Evolutionary conservation across 2,888 invertebrate species (phyloP).

Genomic region (Acanthopleura granulata): DNA sequence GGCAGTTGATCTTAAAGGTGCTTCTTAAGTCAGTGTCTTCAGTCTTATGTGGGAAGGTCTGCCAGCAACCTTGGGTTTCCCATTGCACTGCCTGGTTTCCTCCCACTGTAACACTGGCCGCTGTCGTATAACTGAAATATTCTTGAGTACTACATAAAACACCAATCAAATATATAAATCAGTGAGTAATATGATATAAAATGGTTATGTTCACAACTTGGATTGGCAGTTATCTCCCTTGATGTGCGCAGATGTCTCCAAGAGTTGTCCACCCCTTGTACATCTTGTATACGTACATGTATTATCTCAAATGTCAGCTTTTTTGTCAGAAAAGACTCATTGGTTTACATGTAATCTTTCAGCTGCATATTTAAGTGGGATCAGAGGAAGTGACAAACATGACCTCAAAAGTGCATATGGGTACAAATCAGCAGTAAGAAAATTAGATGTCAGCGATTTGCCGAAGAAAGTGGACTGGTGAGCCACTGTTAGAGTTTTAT

Average conservation of each 20-base stretch:
- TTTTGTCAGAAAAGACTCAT: background rate
- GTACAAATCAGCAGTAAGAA: background rate
- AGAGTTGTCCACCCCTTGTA: background rate
- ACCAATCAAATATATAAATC: no score
- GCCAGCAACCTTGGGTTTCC: no score
- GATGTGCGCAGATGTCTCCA: background rate
- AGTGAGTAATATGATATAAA: background rate
- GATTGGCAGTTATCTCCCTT: background rate
- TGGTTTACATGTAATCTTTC: no score
- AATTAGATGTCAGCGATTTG: conserved; percentile 44
- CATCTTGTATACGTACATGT: background rate
- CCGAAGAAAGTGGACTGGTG: conserved; percentile 76
- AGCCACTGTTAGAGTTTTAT: no score
- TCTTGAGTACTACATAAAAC: no score
- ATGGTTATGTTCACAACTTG: background rate
- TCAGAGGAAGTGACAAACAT: background rate
- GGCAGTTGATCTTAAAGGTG: no score
- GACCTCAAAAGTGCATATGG: background rate
- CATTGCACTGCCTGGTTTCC: no score
- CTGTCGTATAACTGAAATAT: no score
- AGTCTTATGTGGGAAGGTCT: no score
- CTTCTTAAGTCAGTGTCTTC: no score
- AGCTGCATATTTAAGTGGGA: background rate
- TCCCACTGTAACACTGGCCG: no score
- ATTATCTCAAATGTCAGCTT: background rate